A percentile compares a stretch with the other conserved stretches of the same genome.
Evolutionary conservation across 1,140 invertebrate genomes (phyloP).

Genomic region (Brachionus paranguensis): DNA sequence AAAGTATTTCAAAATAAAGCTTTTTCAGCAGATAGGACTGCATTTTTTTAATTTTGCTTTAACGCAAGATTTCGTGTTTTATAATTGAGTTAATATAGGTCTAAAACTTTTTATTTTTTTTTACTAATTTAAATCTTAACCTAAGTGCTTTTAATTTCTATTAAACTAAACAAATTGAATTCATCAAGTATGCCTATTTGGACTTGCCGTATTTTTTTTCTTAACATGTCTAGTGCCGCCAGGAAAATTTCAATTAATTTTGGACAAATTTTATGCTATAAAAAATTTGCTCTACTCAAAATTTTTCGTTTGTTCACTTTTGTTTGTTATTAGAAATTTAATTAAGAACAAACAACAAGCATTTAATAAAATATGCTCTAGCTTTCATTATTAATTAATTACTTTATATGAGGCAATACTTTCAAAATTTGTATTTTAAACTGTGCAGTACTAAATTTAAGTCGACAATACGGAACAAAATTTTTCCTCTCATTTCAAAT

Average conservation of each 20-base stretch:
- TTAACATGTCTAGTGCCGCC: not conserved
- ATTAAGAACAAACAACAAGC: not conserved
- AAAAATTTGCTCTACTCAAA: not conserved
- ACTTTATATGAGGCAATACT: not conserved
- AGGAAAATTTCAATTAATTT: not conserved
- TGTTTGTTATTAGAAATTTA: not conserved
- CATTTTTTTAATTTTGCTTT: not conserved
- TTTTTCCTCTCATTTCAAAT: not conserved
- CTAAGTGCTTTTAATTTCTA: not conserved
- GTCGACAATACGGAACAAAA: not conserved
- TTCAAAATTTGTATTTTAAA: not conserved
- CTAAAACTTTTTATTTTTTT: not conserved
- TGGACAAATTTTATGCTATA: not conserved
- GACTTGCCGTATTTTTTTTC: not conserved
- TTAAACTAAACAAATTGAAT: not conserved
- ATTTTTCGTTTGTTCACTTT: not conserved
- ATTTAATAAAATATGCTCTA: not conserved
- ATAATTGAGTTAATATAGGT: not conserved
- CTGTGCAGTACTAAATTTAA: not conserved
- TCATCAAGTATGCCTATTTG: not conserved
- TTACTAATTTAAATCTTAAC: not conserved
- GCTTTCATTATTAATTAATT: not conserved
- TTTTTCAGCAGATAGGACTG: not conserved
- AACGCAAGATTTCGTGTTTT: not conserved
- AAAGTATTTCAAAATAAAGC: not conserved